Evolutionary conservation across 2,113 vertebrate genomes (phyloP), one percentile per base, ranked within the genome.

Genomic region (Phasianus colchicus): DNA sequence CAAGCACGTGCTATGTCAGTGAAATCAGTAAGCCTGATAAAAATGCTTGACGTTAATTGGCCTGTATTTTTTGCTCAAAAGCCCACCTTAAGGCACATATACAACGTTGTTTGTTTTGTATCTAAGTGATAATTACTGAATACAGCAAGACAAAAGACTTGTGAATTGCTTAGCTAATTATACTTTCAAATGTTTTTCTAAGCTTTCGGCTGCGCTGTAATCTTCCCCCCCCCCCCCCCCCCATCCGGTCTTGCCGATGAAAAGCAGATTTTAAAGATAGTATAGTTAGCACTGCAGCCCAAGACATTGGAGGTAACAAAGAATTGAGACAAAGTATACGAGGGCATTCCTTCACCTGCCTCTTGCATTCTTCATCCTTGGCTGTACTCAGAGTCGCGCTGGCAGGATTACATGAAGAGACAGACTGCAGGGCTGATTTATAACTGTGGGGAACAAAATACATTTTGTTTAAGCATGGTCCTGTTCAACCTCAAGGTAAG

Each of bases 321-420:
- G 52, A 21, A 0, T 0, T 15, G 16, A 14, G 20, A 2, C 0
- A 0, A 13, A 18, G 13, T 16, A 3, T 3, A 45, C 17, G 22
- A 52, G 19, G 11, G 6, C 25, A 24, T 36, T 75, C 43, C n/a
- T 30, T 25, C 9, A 77, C 32, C 17, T 72, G 30, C 11, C 24
- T 7, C 2, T 57, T 60, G 25, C 4, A 4, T 38, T 6, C 43
- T 78, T 48, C 40, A 19, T 52, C 10, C 20, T 36, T 42, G 13
- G 42, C 30, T 52, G 14, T 36, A 15, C 18, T 60, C 25, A 38
- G 17, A 48, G 38, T 7, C 61, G 19, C 19, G 3, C 13, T 20
- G 13, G 15, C 29, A n/a, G 34, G 36, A 43, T 86, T 40, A 7
- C 0, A 0, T 9, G 17, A 25, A 30, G 25, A 63, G 25, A 18